Percentiles rank a stretch among this genome's conserved stretches.
Conservation (phyloP, 2,113 vertebrate genomes). For the Leptobrachium ailaonicum region DNA sequence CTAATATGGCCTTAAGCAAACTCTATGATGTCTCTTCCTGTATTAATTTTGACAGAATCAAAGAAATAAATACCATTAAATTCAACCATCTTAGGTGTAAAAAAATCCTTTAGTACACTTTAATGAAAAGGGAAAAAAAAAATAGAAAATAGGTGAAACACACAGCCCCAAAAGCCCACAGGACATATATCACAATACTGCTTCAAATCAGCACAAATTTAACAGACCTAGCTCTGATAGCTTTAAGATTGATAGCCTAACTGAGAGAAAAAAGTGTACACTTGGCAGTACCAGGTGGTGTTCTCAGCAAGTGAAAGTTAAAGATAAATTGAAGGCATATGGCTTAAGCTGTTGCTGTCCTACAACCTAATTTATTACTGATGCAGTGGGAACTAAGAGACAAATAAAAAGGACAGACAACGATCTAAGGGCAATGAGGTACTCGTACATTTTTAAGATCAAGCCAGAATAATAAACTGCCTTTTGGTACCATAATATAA, state of each 20-base stretch:
- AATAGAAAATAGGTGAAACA: constrained; percentile 5
- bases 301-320: constrained; percentile 30
- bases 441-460: constrained; percentile 48
- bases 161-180: constrained; percentile 21
- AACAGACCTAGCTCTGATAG: constrained; percentile 29
- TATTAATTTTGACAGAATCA: constrained; percentile 13
- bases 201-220: constrained; percentile 48
- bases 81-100: constrained; percentile 5
- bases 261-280: constrained; percentile 44
- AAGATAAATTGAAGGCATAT: constrained; percentile 42
- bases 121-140: constrained; percentile 27
- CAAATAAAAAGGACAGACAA: constrained; percentile 50
- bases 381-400: constrained; percentile 41
- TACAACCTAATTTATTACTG: constrained; percentile 29
- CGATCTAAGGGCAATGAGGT: constrained; percentile 47
- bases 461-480: constrained; percentile 47
- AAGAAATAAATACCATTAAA: constrained; percentile 28
- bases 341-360: constrained; percentile 40
- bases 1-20: not conserved
- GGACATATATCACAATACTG: constrained; percentile 36
- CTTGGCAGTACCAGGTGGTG: constrained; percentile 48
- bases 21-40: not conserved
- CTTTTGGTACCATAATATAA: constrained; percentile 20
- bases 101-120: constrained; percentile 38
- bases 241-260: constrained; percentile 19